Evolutionary conservation across 2,113 vertebrate genomes (phyloP).

Genomic region (Lichenostomus cassidix): DNA sequence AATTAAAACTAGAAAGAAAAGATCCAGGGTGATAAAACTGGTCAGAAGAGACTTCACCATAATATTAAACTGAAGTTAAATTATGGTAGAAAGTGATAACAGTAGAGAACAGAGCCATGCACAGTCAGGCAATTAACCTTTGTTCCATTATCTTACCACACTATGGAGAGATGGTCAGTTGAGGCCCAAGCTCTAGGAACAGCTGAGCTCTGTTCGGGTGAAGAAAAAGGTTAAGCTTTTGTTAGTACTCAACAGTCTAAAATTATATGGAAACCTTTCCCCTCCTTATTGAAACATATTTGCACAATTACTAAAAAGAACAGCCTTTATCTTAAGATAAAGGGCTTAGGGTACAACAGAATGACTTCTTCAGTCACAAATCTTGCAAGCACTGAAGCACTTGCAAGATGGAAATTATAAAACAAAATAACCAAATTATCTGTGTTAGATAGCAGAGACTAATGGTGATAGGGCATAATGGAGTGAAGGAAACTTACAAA

Average conservation of each 20-base stretch:
- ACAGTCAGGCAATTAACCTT: background rate
- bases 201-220: slow-evolving; percentile 82
- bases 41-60: background rate
- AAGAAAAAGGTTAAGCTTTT: background rate
- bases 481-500: background rate
- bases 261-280: background rate
- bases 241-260: background rate
- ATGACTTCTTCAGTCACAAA: background rate
- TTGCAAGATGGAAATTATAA: background rate
- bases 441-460: background rate
- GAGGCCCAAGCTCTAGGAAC: slow-evolving; percentile 94
- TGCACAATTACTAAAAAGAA: background rate
- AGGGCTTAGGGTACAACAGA: background rate
- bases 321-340: background rate
- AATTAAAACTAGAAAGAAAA: background rate
- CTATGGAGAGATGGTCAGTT: slow-evolving; percentile 95
- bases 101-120: background rate
- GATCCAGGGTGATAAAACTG: background rate
- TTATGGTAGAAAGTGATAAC: background rate
- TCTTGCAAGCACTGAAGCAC: background rate
- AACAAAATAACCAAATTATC: background rate
- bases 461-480: background rate
- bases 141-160: slow-evolving; percentile 81
- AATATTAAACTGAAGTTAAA: background rate
- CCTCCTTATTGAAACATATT: background rate